Evolutionary conservation across 2,113 vertebrate genomes (phyloP).

Genomic region (Pseudopipra pipra): DNA sequence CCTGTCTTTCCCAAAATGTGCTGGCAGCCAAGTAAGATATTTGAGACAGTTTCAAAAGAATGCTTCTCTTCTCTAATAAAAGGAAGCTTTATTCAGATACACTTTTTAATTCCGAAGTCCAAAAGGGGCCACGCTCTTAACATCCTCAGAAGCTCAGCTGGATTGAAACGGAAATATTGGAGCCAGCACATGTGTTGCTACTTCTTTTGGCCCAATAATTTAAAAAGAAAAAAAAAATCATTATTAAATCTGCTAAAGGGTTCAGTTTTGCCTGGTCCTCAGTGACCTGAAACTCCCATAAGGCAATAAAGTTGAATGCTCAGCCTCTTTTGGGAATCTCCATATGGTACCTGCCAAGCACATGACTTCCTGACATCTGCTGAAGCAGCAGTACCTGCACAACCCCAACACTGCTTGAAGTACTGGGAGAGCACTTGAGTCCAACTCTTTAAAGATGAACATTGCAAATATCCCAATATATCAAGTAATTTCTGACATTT

Average conservation of each 20-base stretch:
- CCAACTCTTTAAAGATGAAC: neutral
- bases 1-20: slow-evolving; percentile 61
- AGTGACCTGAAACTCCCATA: neutral
- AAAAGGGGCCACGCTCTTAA: neutral
- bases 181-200: slow-evolving; percentile 35
- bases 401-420: neutral
- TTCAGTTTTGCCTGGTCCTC: neutral
- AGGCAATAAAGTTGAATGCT: neutral
- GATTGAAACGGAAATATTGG: slow-evolving; percentile 7
- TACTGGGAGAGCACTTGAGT: neutral
- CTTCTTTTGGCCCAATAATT: slow-evolving; percentile 13
- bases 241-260: neutral
- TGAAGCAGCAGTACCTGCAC: neutral
- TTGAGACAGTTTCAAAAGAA: slow-evolving; percentile 68
- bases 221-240: neutral
- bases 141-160: slow-evolving; percentile 18
- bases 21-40: slow-evolving; percentile 59
- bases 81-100: slow-evolving; percentile 57
- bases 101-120: slow-evolving; percentile 31
- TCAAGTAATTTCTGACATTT: neutral
- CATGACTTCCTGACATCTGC: neutral
- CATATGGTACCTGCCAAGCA: neutral
- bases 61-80: slow-evolving; percentile 52
- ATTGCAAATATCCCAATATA: neutral
- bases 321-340: neutral